Evolutionary conservation across 2,888 invertebrate species (phyloP).

Genomic region (Monopis laevigella): DNA sequence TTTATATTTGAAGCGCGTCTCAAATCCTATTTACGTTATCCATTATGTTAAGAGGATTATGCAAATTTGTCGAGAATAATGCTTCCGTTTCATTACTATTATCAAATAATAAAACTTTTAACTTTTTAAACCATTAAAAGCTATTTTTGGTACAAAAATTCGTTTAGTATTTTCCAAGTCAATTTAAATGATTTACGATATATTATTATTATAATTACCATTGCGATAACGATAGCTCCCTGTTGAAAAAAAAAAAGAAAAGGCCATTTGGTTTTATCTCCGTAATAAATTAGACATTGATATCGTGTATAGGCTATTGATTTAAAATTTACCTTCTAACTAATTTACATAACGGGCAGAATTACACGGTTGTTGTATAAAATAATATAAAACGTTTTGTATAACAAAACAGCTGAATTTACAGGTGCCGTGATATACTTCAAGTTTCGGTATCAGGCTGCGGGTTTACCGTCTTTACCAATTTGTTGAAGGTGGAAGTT

Average conservation of each 20-base stretch:
- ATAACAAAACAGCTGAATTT: too few species aligned
- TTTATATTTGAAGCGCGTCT: too few species aligned
- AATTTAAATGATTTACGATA: background rate
- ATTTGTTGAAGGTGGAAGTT: too few species aligned
- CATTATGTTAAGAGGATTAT: conserved; percentile 52
- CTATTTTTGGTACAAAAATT: background rate
- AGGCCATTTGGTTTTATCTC: background rate
- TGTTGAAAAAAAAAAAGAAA: conserved; percentile 3
- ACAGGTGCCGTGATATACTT: too few species aligned
- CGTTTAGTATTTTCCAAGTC: background rate
- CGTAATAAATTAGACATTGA: background rate
- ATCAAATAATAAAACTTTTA: conserved; percentile 18
- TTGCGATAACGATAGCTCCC: conserved; percentile 3
- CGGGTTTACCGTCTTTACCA: too few species aligned
- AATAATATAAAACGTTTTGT: background rate
- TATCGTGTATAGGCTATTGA: too few species aligned
- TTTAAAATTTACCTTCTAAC: background rate
- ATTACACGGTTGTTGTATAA: conserved; percentile 1
- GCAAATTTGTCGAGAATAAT: conserved; percentile 40
- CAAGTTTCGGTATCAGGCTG: too few species aligned
- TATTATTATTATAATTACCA: conserved; percentile 5
- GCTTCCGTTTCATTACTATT: conserved; percentile 33
- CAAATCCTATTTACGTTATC: conserved; percentile 41
- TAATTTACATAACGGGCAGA: conserved; percentile 6
- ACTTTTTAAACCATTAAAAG: conserved; percentile 3